phyloP scores from a whole-genome alignment of 1,140 invertebrate species.

The Thereuonema tuberculata region DNA sequence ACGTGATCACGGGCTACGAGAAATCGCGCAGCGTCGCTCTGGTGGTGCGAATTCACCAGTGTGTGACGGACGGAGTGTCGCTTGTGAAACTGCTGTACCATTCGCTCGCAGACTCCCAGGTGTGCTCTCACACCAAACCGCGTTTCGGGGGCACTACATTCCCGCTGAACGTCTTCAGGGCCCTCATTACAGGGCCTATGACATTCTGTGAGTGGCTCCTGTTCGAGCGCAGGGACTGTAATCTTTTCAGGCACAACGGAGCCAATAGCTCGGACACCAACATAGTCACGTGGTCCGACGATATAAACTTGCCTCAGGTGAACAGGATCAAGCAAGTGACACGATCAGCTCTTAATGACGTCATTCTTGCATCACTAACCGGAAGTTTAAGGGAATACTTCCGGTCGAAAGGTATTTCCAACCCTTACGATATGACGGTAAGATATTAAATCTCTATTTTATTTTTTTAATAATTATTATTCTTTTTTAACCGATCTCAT shows the following conservation, averaged over 20 bases:
- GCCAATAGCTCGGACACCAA: conserved; percentile 21
- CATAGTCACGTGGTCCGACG: conserved; percentile 36
- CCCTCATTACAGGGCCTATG: conserved; percentile 39
- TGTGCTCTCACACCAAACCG: conserved; percentile 26
- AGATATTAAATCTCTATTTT: neutral
- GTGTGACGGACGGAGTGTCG: conserved; percentile 41
- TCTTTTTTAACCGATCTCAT: no score
- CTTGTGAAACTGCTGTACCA: conserved; percentile 37
- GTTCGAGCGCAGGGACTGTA: conserved; percentile 20
- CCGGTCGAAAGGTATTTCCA: conserved; percentile 31
- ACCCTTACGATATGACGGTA: conserved; percentile 39
- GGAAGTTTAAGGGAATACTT: conserved; percentile 38
- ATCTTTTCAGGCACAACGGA: conserved; percentile 17
- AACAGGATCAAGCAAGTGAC: conserved; percentile 37
- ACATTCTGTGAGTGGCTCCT: conserved; percentile 38
- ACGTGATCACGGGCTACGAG: conserved; percentile 35
- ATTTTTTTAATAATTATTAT: neutral
- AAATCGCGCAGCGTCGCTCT: conserved; percentile 35
- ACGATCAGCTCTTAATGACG: conserved; percentile 40
- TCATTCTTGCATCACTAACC: conserved; percentile 38
- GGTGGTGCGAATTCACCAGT: conserved; percentile 40
- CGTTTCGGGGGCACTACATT: conserved; percentile 34
- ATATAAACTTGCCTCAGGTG: conserved; percentile 31
- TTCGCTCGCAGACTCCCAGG: conserved; percentile 36
- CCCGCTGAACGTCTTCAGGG: conserved; percentile 33